A percentile compares a stretch with the other conserved stretches of the same genome.
Conservation (phyloP, 2,113 vertebrate species). For the Amphiprion ocellaris region DNA sequence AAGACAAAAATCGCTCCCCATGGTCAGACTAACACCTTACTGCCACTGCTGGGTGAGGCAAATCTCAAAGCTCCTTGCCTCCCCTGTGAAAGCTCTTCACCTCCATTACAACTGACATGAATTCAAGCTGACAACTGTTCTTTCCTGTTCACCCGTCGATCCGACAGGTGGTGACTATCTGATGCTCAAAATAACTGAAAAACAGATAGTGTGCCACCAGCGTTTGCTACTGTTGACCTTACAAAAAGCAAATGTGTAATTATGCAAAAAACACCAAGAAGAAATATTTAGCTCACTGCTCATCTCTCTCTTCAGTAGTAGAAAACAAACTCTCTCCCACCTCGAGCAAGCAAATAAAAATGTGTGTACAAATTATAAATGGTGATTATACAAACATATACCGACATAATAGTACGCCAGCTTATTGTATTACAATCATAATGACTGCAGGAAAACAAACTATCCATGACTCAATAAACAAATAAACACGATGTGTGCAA, state of each 20-base stretch:
- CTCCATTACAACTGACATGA: not conserved
- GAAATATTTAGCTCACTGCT: not conserved
- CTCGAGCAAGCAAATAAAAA: constrained; percentile 22
- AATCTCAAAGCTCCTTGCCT: not conserved
- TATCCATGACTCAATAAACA: not conserved
- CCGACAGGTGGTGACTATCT: fast-evolving
- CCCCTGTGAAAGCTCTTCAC: constrained; percentile 2
- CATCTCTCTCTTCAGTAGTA: not conserved
- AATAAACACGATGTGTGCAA: constrained; percentile 8
- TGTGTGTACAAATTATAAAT: constrained; percentile 7
- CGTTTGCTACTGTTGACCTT: not conserved
- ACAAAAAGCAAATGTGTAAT: constrained; percentile 17
- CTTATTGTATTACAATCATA: constrained; percentile 7
- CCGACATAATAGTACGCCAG: not conserved
- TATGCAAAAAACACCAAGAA: not conserved
- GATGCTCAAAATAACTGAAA: not conserved
- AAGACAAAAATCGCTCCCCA: too few relatives aligned
- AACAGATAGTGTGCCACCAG: not conserved
- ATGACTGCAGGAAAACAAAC: not conserved
- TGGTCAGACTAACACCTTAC: too few relatives aligned
- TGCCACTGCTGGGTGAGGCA: not conserved
- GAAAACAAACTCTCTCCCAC: not conserved
- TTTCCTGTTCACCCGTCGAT: not conserved
- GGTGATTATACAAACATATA: constrained; percentile 37
- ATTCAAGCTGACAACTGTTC: constrained; percentile 18